A percentile compares a stretch with the other conserved stretches of the same genome.
Evolutionary conservation across 2,888 invertebrate species (phyloP).

Genomic region (Xanthorhoe spadicearia): DNA sequence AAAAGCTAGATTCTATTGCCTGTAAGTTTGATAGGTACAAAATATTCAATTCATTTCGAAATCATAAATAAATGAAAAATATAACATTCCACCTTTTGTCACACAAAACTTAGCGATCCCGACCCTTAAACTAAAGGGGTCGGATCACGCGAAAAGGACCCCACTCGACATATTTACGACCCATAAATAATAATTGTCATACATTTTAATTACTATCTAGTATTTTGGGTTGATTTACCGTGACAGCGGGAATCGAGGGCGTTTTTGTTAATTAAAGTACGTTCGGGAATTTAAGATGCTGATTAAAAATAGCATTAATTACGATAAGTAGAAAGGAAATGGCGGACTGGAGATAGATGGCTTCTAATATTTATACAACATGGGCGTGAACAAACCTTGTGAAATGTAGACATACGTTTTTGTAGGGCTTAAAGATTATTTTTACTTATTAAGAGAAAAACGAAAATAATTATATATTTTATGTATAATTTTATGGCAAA

Average conservation of each 20-base stretch:
- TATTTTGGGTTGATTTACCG: slow-evolving; percentile 59
- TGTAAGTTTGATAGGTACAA: no score
- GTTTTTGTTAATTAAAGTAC: slow-evolving; percentile 57
- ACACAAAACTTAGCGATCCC: slow-evolving; percentile 19
- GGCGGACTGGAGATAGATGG: slow-evolving; percentile 2
- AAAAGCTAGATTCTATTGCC: no score
- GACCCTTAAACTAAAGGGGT: slow-evolving; percentile 32
- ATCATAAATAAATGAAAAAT: background rate
- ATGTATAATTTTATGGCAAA: no score
- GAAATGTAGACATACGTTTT: background rate
- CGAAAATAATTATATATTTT: no score
- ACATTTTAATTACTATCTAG: slow-evolving; percentile 73
- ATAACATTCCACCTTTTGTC: slow-evolving; percentile 16
- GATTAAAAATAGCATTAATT: slow-evolving; percentile 58
- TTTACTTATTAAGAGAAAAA: no score
- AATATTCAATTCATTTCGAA: no score
- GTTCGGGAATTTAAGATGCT: slow-evolving; percentile 54
- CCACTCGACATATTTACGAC: slow-evolving; percentile 69
- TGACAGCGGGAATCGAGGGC: slow-evolving; percentile 42
- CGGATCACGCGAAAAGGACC: slow-evolving; percentile 46
- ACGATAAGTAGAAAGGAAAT: slow-evolving; percentile 24
- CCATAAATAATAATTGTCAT: slow-evolving; percentile 71
- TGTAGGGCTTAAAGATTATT: no score
- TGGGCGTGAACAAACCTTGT: background rate
- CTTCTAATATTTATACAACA: background rate